Conservation (phyloP, 2,113 vertebrate genomes). For the Leucosticte australis region DNA sequence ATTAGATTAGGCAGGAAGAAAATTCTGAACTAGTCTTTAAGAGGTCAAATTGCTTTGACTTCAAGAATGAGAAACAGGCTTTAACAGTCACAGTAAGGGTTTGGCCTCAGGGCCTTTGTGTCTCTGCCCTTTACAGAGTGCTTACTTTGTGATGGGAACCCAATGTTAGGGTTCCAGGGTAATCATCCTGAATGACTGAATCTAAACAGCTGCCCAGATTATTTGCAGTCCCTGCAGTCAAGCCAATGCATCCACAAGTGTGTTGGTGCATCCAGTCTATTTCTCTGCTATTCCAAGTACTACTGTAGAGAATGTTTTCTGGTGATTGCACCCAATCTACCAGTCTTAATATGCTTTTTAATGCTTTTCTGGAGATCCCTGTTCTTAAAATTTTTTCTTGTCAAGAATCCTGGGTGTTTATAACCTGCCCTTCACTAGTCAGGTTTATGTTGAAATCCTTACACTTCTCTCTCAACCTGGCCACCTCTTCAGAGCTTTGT, state of each 20-base stretch:
- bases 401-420: not conserved
- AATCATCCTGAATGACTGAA: not conserved
- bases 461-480: not conserved
- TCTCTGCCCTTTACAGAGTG: not conserved
- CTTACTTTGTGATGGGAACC: not conserved
- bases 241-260: not conserved
- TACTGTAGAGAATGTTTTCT: not conserved
- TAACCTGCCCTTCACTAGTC: not conserved
- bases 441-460: not conserved
- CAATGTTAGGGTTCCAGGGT: not conserved
- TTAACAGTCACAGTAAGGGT: not conserved
- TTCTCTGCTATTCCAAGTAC: not conserved
- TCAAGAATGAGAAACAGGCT: not conserved
- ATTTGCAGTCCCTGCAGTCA: not conserved
- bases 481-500: not conserved
- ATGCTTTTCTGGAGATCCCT: not conserved
- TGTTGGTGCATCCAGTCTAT: not conserved
- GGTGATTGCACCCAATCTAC: not conserved
- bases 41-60: not conserved
- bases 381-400: not conserved
- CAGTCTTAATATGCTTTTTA: not conserved
- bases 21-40: not conserved
- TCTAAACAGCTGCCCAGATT: not conserved
- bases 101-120: not conserved
- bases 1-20: not conserved